Evolutionary conservation across 2,113 vertebrate species (phyloP).

Genomic region (Misgurnus mizolepis): DNA sequence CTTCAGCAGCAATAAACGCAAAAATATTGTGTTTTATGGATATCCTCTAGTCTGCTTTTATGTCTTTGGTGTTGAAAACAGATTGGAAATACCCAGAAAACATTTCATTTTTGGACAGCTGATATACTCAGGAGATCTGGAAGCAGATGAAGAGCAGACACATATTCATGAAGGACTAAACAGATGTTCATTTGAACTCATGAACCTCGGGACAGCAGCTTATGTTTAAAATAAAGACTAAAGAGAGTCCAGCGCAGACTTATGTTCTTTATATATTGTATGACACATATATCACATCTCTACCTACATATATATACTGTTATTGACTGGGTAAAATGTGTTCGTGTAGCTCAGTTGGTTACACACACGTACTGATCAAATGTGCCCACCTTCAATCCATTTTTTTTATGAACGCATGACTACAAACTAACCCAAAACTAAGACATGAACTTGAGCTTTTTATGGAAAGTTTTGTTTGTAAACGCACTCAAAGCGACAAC

Average conservation of each 20-base stretch:
- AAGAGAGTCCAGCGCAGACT: conserved; percentile 52
- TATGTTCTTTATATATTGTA: too few species aligned
- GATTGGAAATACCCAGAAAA: background rate
- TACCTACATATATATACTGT: background rate
- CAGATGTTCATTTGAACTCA: background rate
- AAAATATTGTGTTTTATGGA: background rate
- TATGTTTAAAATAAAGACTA: background rate
- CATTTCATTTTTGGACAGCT: background rate
- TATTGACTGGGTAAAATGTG: too few species aligned
- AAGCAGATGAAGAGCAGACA: background rate
- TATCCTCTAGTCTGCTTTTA: background rate
- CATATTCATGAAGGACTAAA: too few species aligned
- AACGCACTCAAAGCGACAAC: too few species aligned
- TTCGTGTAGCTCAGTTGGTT: too few species aligned
- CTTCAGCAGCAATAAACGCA: background rate
- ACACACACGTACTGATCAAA: too few species aligned
- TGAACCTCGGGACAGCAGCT: background rate
- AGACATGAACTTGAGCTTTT: too few species aligned
- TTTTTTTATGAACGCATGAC: too few species aligned
- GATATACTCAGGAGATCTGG: background rate
- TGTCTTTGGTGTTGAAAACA: background rate
- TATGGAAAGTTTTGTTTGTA: too few species aligned
- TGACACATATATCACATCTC: conserved; percentile 30
- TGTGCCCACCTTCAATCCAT: too few species aligned
- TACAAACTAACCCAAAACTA: too few species aligned